These are phyloP conservation scores for Drosophila lacteicornis DNA, from an alignment of 1,140 invertebrate genomes.

Conservation along the genomic window DNA sequence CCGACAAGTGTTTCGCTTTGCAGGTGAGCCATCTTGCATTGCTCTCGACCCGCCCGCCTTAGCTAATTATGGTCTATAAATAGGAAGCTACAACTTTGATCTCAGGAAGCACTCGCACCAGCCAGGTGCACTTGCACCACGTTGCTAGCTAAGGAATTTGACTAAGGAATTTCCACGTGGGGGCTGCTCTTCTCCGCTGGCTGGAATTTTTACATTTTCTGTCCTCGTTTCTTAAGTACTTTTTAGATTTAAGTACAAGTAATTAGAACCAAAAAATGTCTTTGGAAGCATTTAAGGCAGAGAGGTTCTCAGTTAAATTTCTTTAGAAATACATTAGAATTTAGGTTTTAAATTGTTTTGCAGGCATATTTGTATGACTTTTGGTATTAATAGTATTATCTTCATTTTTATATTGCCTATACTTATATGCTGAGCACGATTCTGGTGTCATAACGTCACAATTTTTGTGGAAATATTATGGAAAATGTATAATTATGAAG, in stretches of 20 bases:
- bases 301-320: too few relatives aligned
- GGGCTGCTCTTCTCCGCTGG: not conserved
- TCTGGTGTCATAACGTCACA: not conserved
- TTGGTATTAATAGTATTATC: not conserved
- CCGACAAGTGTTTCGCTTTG: constrained; percentile 9
- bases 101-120: constrained; percentile 4
- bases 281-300: not conserved
- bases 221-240: not conserved
- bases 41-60: not conserved
- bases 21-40: constrained; percentile 19
- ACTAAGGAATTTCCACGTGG: not conserved
- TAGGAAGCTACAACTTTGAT: constrained; percentile 26
- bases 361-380: too few relatives aligned
- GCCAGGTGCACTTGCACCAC: constrained; percentile 33
- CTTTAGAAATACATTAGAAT: too few relatives aligned
- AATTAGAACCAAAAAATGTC: too few relatives aligned
- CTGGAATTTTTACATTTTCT: not conserved
- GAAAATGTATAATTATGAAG: not conserved
- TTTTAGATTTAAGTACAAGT: not conserved
- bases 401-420: not conserved
- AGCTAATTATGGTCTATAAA: constrained; percentile 38
- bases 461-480: not conserved
- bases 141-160: constrained; percentile 10
- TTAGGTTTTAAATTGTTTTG: not conserved
- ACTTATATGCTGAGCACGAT: not conserved